These are phyloP conservation scores for Mionectes olivaceus DNA, from an alignment of 2,797 vertebrate genomes.

Conservation along the genomic window DNA sequence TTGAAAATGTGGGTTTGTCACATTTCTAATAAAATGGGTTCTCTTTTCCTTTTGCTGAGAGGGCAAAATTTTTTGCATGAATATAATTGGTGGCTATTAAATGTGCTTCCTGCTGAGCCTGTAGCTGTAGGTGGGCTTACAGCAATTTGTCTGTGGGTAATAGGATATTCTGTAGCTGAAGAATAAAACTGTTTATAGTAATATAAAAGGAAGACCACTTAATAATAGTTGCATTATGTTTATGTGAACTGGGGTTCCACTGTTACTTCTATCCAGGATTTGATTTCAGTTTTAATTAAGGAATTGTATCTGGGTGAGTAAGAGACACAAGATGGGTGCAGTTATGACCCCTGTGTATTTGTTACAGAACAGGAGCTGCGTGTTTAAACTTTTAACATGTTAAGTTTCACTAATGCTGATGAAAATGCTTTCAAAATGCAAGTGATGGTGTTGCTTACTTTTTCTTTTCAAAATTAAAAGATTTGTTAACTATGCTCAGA, in stretches of 20 bases:
- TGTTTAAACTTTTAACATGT: neutral
- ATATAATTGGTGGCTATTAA: slow-evolving; percentile 57
- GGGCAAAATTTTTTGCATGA: slow-evolving; percentile 51
- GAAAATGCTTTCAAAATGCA: neutral
- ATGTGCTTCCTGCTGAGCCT: slow-evolving; percentile 53
- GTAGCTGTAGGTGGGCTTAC: slow-evolving; percentile 68
- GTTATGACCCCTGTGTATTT: neutral
- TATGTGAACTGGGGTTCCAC: neutral
- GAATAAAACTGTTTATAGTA: slow-evolving; percentile 43
- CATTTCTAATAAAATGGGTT: slow-evolving; percentile 40
- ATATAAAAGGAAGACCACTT: slow-evolving; percentile 56
- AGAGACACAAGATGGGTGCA: neutral
- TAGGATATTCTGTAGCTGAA: slow-evolving; percentile 61
- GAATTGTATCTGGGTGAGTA: neutral
- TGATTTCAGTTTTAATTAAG: slow-evolving; percentile 9
- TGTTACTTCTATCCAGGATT: slow-evolving; percentile 16
- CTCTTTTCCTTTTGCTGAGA: slow-evolving; percentile 54
- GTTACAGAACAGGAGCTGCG: neutral
- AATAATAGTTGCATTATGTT: slow-evolving; percentile 23
- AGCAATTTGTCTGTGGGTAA: slow-evolving; percentile 66
- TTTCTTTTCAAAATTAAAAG: neutral
- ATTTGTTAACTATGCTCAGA: neutral
- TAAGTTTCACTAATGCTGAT: neutral
- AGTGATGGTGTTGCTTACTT: neutral
- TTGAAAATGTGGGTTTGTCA: slow-evolving; percentile 53